Evolutionary conservation across 2,888 invertebrate genomes (phyloP), one percentile per base, ranked within the genome.

Genomic region (Amorpha juglandis): DNA sequence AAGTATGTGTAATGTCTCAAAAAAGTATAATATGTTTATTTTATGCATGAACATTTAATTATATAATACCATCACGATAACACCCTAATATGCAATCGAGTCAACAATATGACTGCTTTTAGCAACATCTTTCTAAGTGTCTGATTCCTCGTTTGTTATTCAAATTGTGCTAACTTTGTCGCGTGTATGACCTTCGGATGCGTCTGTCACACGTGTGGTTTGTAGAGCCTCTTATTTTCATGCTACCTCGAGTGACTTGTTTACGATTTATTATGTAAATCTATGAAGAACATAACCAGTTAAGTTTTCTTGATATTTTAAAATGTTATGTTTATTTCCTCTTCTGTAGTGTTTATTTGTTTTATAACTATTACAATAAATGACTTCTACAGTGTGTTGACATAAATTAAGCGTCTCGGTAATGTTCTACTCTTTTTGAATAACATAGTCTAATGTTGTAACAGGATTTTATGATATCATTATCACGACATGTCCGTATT

Each of bases 81-180:
- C 42, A 42, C 19, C 19, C 35, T 55, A 55, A 35, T 55, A 35
- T 16, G 58, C 19, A 1, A 38, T 58, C 58, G 42, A 19, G 42
- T 21, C 19, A 58, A 42, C 55, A 35, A 38, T 16, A 19, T 58
- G 58, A 58, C 42, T 58, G 58, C 38, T 38, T 58, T 58, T 58
- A 58, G 42, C 58, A 19, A 19, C 11, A 21, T 19, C 58, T 19
- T 38, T 58, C 58, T 42, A 58, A 58, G 42, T 58, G 42, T 58
- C 14, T 58, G 58, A 12, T 58, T 58, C 58, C 58, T 38, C 58
- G 38, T 58, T 58, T 35, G 55, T 38, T 58, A 58, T 58, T 42
- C 58, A 58, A 38, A 42, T 19, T 6, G 11, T 19, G 58, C 19
- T 58, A 38, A 58, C 42, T 58, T 19, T 58, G 42, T 58, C 58